Evolutionary conservation across 1,140 invertebrate genomes (phyloP).

Genomic region (Aradophagus sp.): DNA sequence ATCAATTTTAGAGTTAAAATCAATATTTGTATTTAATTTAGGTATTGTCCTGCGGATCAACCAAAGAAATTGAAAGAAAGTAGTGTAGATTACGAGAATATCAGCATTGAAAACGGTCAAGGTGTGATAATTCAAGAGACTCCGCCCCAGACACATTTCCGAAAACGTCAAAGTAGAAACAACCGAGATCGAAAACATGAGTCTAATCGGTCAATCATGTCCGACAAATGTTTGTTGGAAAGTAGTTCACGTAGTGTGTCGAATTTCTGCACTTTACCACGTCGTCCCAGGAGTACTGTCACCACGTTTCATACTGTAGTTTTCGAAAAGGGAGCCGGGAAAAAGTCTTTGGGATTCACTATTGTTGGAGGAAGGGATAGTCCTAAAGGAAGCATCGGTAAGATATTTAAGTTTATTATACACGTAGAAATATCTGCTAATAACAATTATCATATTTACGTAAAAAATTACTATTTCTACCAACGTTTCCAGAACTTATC

Average conservation of each 20-base stretch:
- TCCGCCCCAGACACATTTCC: slow-evolving; percentile 69
- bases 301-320: slow-evolving; percentile 84
- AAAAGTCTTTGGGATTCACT: slow-evolving; percentile 91
- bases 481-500: too few relatives aligned
- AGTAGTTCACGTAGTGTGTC: slow-evolving; percentile 74
- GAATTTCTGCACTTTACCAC: slow-evolving; percentile 82
- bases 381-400: slow-evolving; percentile 87
- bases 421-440: too few relatives aligned
- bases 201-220: slow-evolving; percentile 61
- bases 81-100: slow-evolving; percentile 82
- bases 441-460: neutral
- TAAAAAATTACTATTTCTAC: too few relatives aligned
- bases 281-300: slow-evolving; percentile 79
- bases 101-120: slow-evolving; percentile 75
- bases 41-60: slow-evolving; percentile 64
- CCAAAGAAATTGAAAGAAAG: slow-evolving; percentile 78
- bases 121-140: slow-evolving; percentile 68
- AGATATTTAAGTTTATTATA: too few relatives aligned
- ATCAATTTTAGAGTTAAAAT: too few relatives aligned
- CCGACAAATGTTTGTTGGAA: slow-evolving; percentile 59
- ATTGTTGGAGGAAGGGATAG: slow-evolving; percentile 94
- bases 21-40: too few relatives aligned
- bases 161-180: slow-evolving; percentile 65
- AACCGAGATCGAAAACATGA: slow-evolving; percentile 62
- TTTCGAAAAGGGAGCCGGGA: slow-evolving; percentile 88